A percentile compares a stretch with the other conserved stretches of the same genome.
phyloP scores from a whole-genome alignment of 2,113 vertebrate genomes.

The Rhinolophus sinicus region DNA sequence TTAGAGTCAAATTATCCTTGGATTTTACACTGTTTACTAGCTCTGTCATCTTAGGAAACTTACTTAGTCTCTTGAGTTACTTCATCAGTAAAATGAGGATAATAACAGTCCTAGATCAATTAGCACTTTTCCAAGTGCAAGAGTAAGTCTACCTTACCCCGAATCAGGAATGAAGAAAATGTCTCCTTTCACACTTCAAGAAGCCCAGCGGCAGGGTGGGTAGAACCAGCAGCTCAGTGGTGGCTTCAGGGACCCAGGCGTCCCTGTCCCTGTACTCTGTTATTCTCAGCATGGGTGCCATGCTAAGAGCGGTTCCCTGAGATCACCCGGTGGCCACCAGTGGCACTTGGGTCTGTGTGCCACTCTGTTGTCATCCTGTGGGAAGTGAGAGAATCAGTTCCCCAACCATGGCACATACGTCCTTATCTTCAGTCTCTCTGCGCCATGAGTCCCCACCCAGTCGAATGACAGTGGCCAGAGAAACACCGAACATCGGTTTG shows the following conservation, averaged over 20 bases:
- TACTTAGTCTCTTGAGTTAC: slow-evolving; percentile 5
- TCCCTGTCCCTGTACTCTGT: background rate
- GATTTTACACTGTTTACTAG: background rate
- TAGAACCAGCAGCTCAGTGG: background rate
- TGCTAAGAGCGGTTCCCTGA: rapidly evolving
- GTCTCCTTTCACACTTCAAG: background rate
- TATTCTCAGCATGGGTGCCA: background rate
- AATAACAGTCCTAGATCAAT: background rate
- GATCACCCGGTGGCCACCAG: background rate
- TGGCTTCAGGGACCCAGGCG: too few relatives aligned
- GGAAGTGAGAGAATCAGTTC: background rate
- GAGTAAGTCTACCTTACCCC: background rate
- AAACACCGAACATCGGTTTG: background rate
- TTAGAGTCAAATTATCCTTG: background rate
- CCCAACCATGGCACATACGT: background rate
- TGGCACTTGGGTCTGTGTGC: background rate
- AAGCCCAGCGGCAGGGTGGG: background rate
- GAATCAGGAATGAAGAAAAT: background rate
- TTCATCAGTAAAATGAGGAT: slow-evolving; percentile 40
- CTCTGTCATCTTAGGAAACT: background rate
- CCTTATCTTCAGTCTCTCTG: background rate
- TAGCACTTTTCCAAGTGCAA: background rate
- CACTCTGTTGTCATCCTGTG: background rate
- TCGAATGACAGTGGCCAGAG: background rate
- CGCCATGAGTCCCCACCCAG: background rate